These are phyloP conservation scores for Carassius carassius DNA, from an alignment of 2,113 vertebrate genomes.

Conservation along the genomic window DNA sequence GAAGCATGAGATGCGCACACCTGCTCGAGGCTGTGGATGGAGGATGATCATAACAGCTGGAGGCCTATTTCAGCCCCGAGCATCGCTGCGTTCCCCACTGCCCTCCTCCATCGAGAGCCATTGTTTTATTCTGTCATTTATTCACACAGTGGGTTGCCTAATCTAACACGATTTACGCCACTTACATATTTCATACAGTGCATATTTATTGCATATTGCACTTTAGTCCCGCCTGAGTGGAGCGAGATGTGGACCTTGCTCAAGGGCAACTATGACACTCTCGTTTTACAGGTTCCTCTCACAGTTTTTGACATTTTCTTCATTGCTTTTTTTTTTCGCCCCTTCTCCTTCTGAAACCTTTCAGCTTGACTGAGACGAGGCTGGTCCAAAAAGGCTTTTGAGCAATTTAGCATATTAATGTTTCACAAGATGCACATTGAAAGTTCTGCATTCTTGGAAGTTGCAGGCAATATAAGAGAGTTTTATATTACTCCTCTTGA, in stretches of 20 bases:
- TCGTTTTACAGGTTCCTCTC: slow-evolving; percentile 33
- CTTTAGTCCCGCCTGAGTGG: slow-evolving; percentile 67
- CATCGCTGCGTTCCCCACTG: slow-evolving; percentile 38
- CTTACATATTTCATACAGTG: slow-evolving; percentile 70
- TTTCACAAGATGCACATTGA: slow-evolving; percentile 39
- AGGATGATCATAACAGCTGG: slow-evolving; percentile 36
- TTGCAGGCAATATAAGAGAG: slow-evolving; percentile 40
- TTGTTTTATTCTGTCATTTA: slow-evolving; percentile 77
- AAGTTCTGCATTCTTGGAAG: slow-evolving; percentile 4
- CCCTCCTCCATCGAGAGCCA: slow-evolving; percentile 62
- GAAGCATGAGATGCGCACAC: slow-evolving; percentile 63
- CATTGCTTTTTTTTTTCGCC: neutral
- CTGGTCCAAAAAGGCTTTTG: slow-evolving; percentile 23
- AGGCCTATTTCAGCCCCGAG: slow-evolving; percentile 45
- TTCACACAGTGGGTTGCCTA: slow-evolving; percentile 66
- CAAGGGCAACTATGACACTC: slow-evolving; percentile 66
- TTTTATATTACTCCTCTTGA: slow-evolving; percentile 40
- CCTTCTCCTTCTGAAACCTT: neutral
- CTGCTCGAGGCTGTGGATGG: slow-evolving; percentile 55
- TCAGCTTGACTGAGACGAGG: neutral
- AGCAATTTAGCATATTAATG: slow-evolving; percentile 29
- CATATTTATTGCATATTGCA: slow-evolving; percentile 67
- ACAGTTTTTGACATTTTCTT: slow-evolving; percentile 39
- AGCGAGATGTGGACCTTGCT: slow-evolving; percentile 68
- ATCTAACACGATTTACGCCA: slow-evolving; percentile 74